Evolutionary conservation across 2,113 vertebrate species (phyloP), one percentile per base, ranked within the genome.

Genomic region (Charadrius vociferus): DNA sequence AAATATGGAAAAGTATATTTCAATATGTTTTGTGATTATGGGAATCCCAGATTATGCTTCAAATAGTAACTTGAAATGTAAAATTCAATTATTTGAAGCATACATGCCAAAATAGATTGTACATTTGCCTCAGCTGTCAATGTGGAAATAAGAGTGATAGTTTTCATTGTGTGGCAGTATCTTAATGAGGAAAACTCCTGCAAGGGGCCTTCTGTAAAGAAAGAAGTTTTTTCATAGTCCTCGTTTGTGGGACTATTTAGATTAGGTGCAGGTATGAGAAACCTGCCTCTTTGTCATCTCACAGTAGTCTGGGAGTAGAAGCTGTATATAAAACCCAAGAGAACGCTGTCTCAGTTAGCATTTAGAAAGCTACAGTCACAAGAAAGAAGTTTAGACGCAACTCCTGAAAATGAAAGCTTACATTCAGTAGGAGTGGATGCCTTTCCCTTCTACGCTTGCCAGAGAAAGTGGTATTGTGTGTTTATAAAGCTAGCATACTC

Each of bases 401-500:
- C 47, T 94, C 32, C 26, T 88, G 79, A 84, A 95, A 96, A 95
- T 84, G 82, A 95, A 97, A 91, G 88, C 86, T 86, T 79, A 61
- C 32, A 73, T 95, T 95, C 80, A 87, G 65, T 87, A 62, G 43
- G n/a, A 94, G 86, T 83, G 29, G 67, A 93, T 92, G 85, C 77
- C 52, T 81, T 97, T 94, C 66, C 19, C 65, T 85, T 58, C 45
- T 68, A 0, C 0, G 29, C 89, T 93, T 97, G 93, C 92, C 87
- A 91, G 96, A 83, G 87, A 97, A 96, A 96, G 80, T 94, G 82
- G 72, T 95, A 92, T 86, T 92, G 92, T 91, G 73, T 97, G 59
- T 93, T 96, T 94, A 91, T 96, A 92, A 94, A 97, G 30, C 77
- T 56, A 75, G 73, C 45, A 45, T 80, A n/a, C 62, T 89, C 74